These are phyloP conservation scores for Tipula helvola DNA, from an alignment of 2,888 invertebrate genomes.

Conservation along the genomic window DNA sequence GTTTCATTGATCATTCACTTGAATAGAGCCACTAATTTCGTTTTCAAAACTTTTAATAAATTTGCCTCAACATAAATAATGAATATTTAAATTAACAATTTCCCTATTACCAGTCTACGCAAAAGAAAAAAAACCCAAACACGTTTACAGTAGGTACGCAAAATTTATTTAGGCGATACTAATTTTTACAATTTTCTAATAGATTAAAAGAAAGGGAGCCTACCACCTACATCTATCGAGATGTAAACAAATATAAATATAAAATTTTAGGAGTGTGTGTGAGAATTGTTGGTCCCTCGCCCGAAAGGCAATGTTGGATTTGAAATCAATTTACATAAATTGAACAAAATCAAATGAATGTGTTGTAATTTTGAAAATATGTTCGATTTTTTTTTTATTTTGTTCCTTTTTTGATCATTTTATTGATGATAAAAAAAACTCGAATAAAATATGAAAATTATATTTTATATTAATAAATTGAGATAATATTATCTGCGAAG, in stretches of 20 bases:
- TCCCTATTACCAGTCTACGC: too few relatives aligned
- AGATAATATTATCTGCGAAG: neutral
- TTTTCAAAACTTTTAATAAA: too few relatives aligned
- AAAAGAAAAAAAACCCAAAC: too few relatives aligned
- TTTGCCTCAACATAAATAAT: too few relatives aligned
- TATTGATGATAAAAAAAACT: neutral
- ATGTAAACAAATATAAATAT: neutral
- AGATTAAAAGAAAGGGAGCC: neutral
- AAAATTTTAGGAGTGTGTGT: neutral
- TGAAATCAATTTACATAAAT: neutral
- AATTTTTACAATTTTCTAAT: neutral
- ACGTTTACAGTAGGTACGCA: too few relatives aligned
- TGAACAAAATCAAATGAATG: neutral
- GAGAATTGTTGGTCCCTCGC: neutral
- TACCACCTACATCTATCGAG: neutral
- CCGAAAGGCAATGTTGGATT: neutral
- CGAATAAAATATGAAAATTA: neutral
- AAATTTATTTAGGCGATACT: too few relatives aligned
- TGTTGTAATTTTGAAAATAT: neutral
- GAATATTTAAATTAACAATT: too few relatives aligned
- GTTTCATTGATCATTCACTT: too few relatives aligned
- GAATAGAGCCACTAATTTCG: too few relatives aligned
- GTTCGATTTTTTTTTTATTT: neutral
- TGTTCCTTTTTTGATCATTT: neutral
- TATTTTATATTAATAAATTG: neutral